Conservation (phyloP, 2,888 invertebrate genomes). For the Cantharis rustica region DNA sequence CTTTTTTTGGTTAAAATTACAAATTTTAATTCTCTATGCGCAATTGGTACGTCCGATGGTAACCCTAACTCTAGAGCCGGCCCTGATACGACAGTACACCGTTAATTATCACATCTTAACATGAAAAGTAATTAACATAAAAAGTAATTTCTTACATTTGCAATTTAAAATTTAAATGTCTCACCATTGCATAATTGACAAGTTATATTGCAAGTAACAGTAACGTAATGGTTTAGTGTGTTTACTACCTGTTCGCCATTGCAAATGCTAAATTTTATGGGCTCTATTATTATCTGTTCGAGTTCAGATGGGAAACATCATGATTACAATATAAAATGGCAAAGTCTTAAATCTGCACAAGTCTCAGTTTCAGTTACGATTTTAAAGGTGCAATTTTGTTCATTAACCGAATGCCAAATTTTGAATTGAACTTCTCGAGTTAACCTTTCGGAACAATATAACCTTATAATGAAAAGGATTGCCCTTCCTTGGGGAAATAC, state of each 20-base stretch:
- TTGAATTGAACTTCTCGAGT: neutral
- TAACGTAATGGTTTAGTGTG: neutral
- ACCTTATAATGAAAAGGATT: neutral
- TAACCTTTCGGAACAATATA: neutral
- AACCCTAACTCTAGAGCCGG: too few species aligned
- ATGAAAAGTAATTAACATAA: neutral
- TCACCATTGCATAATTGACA: neutral
- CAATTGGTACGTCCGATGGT: too few species aligned
- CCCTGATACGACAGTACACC: too few species aligned
- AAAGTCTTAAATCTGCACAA: neutral
- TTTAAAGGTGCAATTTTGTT: neutral
- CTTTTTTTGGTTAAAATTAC: too few species aligned
- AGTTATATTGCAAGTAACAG: neutral
- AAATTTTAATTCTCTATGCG: too few species aligned
- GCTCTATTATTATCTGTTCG: neutral
- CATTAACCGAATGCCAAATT: neutral
- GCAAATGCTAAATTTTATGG: neutral
- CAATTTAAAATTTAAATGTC: neutral
- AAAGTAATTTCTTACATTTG: neutral
- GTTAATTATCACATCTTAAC: neutral
- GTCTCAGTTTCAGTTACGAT: neutral
- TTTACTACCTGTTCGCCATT: neutral
- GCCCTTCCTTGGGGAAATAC: neutral
- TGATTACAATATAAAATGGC: too few species aligned
- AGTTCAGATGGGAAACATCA: neutral